phyloP scores from a whole-genome alignment of 2,113 vertebrate genomes.

The Ptychochromis oligacanthus region DNA sequence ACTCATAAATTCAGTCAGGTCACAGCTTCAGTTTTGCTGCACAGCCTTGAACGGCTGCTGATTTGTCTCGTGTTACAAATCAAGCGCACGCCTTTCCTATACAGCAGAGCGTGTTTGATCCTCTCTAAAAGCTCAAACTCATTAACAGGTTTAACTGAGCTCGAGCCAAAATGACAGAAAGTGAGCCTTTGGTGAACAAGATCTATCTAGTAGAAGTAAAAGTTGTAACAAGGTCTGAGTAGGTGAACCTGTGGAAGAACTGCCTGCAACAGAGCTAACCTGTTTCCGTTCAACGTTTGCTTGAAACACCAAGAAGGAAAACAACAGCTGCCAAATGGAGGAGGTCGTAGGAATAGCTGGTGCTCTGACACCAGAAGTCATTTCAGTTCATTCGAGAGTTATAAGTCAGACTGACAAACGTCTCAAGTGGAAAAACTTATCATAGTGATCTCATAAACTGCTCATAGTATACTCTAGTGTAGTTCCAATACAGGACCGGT shows the following conservation, averaged over 20 bases:
- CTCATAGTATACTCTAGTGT: neutral
- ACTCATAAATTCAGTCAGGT: neutral
- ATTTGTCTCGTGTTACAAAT: neutral
- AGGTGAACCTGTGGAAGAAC: no score
- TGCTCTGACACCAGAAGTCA: no score
- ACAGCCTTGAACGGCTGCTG: neutral
- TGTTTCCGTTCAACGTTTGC: no score
- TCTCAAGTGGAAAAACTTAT: rapidly evolving
- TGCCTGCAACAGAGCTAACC: no score
- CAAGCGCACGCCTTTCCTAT: neutral
- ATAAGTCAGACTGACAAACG: neutral
- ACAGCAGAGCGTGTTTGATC: neutral
- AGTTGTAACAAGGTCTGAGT: no score
- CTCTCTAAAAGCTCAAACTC: neutral
- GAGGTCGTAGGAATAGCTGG: no score
- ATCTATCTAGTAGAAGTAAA: neutral
- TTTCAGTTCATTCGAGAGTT: neutral
- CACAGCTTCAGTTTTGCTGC: neutral
- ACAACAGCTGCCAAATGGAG: no score
- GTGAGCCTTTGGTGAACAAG: neutral
- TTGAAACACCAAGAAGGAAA: no score
- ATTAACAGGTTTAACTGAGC: neutral
- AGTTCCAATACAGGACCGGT: rapidly evolving
- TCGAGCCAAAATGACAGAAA: neutral
- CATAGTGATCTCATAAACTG: neutral